Evolutionary conservation across 1,140 invertebrate species (phyloP), one percentile per base, ranked within the genome.

Genomic region (Drosophila ogumai): DNA sequence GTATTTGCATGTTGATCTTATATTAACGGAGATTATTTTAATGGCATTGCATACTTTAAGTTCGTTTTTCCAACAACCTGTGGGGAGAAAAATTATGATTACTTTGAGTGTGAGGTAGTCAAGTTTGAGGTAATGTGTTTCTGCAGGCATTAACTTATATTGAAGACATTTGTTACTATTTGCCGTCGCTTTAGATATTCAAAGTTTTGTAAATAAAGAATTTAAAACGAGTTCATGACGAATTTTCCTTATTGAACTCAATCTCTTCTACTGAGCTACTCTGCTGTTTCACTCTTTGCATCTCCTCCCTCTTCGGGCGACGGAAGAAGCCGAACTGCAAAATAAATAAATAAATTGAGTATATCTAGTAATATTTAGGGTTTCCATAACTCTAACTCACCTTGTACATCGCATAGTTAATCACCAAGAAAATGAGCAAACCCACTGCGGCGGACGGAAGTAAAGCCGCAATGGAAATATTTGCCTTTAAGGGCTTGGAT

Each of bases 251-350:
- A 19, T 6, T 19, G 6, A 19, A 44, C 9, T 44, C 43, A 22
- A 3, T 17, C 1, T 50, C 28, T 17, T 50, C 4, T 17, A 17
- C 3, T 91, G 15, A 87, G 75, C 44, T 82, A 80, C 56, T 76
- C 57, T 82, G 81, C 4, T 87, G 64, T 12, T 69, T 74, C 47
- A 84, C 49, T 32, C 79, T 79, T 10, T 79, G 84, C 76, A 92
- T 47, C 58, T 92, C 84, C 2, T 92, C 91, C 71, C 82, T 91
- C 15, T 66, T 92, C 3, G 63, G 47, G 12, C 91, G 87, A 9
- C 91, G 81, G 34, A 92, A 92, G 72, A 92, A 92, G 32, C 91
- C 91, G 9, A 63, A 1, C 90, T 92, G 36, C 15, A 0, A 58
- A 66, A 12, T 19, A 17, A 47, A 25, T 0, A 10, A 28, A 22